These are phyloP conservation scores for Allobates femoralis DNA, from an alignment of 2,797 vertebrate species.

Conservation along the genomic window DNA sequence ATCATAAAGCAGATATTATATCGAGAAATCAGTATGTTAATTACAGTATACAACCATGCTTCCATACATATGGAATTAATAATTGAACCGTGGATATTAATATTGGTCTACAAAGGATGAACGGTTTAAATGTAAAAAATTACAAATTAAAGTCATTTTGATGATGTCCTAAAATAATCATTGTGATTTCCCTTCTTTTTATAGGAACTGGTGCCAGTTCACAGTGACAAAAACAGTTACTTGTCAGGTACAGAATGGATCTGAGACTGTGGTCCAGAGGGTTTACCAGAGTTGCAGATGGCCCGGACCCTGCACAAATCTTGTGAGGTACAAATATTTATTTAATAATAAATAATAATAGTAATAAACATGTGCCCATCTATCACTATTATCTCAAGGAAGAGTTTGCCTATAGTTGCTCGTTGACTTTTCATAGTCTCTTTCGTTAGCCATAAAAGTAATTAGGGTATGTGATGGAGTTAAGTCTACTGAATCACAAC, in stretches of 20 bases:
- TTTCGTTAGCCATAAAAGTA: too few relatives aligned
- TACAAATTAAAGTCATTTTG: background rate
- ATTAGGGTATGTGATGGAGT: too few relatives aligned
- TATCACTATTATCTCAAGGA: too few relatives aligned
- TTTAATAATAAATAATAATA: background rate
- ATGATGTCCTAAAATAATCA: background rate
- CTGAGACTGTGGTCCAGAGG: conserved; percentile 89
- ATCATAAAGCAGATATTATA: too few relatives aligned
- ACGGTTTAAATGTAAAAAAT: background rate
- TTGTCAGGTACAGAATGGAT: conserved; percentile 94
- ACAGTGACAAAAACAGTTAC: conserved; percentile 88
- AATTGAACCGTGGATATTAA: background rate
- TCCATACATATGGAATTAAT: too few relatives aligned
- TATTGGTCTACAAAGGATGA: background rate
- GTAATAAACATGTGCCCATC: too few relatives aligned
- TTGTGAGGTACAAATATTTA: conserved; percentile 84
- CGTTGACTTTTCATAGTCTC: too few relatives aligned
- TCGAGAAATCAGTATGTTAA: too few relatives aligned
- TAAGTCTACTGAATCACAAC: too few relatives aligned
- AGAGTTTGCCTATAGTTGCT: too few relatives aligned
- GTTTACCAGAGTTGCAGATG: conserved; percentile 94
- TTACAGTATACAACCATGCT: too few relatives aligned
- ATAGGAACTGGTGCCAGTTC: conserved; percentile 95
- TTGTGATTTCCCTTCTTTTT: conserved; percentile 58
- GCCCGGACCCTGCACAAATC: conserved; percentile 92